These are phyloP conservation scores for Miichthys miiuy DNA, from an alignment of 2,797 vertebrate species.

Conservation along the genomic window DNA sequence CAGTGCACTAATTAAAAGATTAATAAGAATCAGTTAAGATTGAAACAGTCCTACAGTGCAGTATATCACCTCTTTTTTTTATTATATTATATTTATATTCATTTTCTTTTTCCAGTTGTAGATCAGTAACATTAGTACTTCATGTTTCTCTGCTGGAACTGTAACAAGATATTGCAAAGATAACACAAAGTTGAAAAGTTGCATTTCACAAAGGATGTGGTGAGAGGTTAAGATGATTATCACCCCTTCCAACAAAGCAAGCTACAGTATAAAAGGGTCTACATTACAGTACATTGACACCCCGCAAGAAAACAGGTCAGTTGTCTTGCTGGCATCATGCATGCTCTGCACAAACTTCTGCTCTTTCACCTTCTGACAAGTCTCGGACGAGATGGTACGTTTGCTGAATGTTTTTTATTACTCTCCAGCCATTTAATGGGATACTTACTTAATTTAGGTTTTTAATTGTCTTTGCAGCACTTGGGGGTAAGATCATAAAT, in stretches of 20 bases:
- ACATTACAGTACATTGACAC: neutral
- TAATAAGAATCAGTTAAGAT: no score
- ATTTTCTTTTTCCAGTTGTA: no score
- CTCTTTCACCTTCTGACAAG: slow-evolving; percentile 37
- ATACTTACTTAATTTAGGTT: neutral
- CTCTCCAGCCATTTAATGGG: neutral
- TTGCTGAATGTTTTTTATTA: no score
- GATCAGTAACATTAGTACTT: no score
- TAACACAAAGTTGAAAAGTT: neutral
- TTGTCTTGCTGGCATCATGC: slow-evolving; percentile 38
- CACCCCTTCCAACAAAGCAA: fast-evolving
- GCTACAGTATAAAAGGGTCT: slow-evolving; percentile 15
- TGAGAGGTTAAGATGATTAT: neutral
- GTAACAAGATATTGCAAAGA: neutral
- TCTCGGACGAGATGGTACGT: slow-evolving; percentile 36
- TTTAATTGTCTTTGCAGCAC: slow-evolving; percentile 29
- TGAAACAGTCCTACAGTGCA: no score
- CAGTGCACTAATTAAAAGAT: no score
- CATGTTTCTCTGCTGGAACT: no score
- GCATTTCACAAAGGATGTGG: slow-evolving; percentile 5
- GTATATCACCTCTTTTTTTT: no score
- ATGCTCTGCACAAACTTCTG: slow-evolving; percentile 1
- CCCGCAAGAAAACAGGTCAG: neutral
- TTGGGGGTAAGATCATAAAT: slow-evolving; percentile 51
- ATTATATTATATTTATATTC: no score